These are phyloP conservation scores for Blastobasis adustella DNA, from an alignment of 2,888 invertebrate species.

Conservation along the genomic window DNA sequence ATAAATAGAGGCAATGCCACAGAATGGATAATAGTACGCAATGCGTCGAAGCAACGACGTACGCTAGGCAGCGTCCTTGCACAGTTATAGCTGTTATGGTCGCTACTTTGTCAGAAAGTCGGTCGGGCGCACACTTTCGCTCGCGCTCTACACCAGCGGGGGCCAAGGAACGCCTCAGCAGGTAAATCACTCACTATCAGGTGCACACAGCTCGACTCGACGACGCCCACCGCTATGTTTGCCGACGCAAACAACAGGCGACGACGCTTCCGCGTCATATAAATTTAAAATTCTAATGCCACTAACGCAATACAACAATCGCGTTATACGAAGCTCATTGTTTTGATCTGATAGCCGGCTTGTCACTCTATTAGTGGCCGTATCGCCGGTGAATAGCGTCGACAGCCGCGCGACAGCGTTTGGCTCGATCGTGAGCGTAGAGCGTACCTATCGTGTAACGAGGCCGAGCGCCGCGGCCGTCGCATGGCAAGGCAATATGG, in stretches of 20 bases:
- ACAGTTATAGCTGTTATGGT: too few species aligned
- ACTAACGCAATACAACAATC: conserved; percentile 20
- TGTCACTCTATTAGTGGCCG: conserved; percentile 24
- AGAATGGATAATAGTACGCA: too few species aligned
- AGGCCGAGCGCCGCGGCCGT: conserved; percentile 31
- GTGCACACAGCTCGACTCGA: too few species aligned
- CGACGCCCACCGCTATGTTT: too few species aligned
- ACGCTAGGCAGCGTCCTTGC: too few species aligned
- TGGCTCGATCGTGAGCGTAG: conserved; percentile 4
- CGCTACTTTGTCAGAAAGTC: too few species aligned
- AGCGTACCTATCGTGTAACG: conserved; percentile 34
- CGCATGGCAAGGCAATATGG: conserved; percentile 35
- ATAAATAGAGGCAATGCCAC: too few species aligned
- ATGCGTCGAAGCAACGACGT: too few species aligned
- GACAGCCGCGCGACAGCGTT: conserved; percentile 27
- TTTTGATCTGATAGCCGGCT: conserved; percentile 21
- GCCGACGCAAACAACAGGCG: conserved; percentile 14
- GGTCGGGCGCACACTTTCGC: too few species aligned
- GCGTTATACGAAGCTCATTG: conserved; percentile 28
- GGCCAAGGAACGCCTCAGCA: too few species aligned
- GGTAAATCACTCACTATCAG: too few species aligned
- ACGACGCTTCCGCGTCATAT: conserved; percentile 19
- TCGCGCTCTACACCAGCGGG: too few species aligned
- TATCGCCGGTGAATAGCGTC: conserved; percentile 29
- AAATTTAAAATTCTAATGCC: conserved; percentile 34